Base-by-base conservation (phyloP, 2,888 invertebrate species). In the Xanthorhoe designata region DNA sequence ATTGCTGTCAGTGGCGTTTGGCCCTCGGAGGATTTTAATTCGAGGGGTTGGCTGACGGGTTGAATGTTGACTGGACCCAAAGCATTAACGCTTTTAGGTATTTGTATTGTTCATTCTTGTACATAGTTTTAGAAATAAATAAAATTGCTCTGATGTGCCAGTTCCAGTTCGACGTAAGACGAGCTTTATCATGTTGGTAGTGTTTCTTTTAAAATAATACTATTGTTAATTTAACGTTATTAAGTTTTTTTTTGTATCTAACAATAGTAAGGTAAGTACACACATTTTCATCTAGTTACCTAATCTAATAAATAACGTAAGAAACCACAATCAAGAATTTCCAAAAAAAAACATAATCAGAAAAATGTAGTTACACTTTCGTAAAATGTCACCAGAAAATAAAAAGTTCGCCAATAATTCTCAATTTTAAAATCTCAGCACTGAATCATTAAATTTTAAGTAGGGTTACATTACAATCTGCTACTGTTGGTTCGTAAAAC, bases 1-100 rank as follows among this genome's bases (percentile, higher is more conserved):
- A 83, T 84, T 81, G 83, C 88, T 89, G 90, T 84, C 85, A 86
- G 87, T 89, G 89, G 86, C 88, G 82, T 87, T 90, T 88, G 78
- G 82, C 77, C 85, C 85, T 85, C 84, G 81, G 79, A 55, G 62
- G 77, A 80, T 84, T 84, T 87, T 88, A 87, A 88, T 86, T 78
- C 76, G 81, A 82, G 83, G 89, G 85, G 82, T 74, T 68, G 72
- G 69, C 66, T 69, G 66, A 65, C 60, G 66, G 74, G 74, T 76
- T 78, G 82, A 78, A 78, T 76, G 78, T 78, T 74, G 69, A 75
- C 74, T 59, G 65, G 75, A 72, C 71, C 59, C 54, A 69, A 71
- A 63, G 78, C 74, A 75, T 83, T 83, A 81, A 70, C 81, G 78
- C 76, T 67, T 81, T 79, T 79, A 76, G 69, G 47, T 71, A 57